Base-by-base conservation (phyloP, 2,797 vertebrate genomes). In the Iguana delicatissima region DNA sequence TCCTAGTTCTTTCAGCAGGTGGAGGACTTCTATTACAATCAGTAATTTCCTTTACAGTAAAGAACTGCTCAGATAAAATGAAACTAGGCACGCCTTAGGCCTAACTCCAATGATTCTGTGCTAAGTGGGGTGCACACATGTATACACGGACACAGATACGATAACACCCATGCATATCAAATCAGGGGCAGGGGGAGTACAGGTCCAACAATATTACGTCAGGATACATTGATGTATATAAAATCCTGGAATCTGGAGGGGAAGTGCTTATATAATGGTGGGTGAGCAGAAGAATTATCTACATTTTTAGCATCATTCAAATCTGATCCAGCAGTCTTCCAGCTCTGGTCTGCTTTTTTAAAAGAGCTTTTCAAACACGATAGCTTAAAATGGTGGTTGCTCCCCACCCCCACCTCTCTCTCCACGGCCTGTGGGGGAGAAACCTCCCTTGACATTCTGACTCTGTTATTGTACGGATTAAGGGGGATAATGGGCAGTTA, bases 391-490 rank as follows among this genome's bases (percentile, higher is more conserved):
- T 80, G 42, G 67, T 90, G 89, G 62, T 46, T 84, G 1, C 5
- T 8, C 16, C 29, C 50, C 52, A n/a, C 55, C 59, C 46, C 88
- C 82, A 42, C 24, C 57, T 42, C 46, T 46, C 46, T 46, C 52
- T 26, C 9, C 50, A 38, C 73, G 35, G 77, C 77, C 79, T 92
- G 95, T 96, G 96, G 98, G 98, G 97, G 97, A 96, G 97, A 96
- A 96, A 96, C 32, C 96, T 69, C 96, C 94, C 96, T 96, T 96
- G 95, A 97, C 96, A 96, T 95, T 69, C 94, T 96, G 86, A 95
- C 97, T 96, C 95, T 96, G 96, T 97, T 98, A 98, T 98, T 97
- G 97, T 97, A 96, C 97, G 95, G 97, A 96, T 98, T 98, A 97
- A 97, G 93, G 94, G 93, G 94, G 92, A 92, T 98, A 97, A 98